phyloP scores from a whole-genome alignment of 2,113 vertebrate species.

The Ochotona princeps region DNA sequence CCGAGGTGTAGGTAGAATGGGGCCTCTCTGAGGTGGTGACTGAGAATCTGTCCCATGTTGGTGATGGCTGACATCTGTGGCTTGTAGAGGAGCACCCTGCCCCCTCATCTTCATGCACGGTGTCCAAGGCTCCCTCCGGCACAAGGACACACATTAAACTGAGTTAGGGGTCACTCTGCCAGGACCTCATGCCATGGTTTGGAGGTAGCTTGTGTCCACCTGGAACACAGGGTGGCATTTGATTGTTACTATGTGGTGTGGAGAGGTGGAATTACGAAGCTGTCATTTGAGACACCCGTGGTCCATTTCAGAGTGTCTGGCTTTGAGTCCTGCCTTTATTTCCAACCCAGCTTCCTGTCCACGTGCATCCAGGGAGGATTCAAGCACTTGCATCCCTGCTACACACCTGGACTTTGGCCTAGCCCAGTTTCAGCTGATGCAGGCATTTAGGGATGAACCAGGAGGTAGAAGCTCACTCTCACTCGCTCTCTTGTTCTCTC shows the following conservation, averaged over 20 bases:
- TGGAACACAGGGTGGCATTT: background rate
- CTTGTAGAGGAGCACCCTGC: background rate
- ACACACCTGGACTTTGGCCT: too few species aligned
- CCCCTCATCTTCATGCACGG: background rate
- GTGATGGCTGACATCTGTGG: background rate
- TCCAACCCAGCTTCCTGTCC: too few species aligned
- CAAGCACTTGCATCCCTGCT: too few species aligned
- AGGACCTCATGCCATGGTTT: background rate
- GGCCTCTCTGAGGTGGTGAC: too few species aligned
- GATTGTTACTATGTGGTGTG: background rate
- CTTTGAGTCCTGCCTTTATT: too few species aligned
- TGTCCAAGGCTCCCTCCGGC: background rate
- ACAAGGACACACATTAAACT: background rate
- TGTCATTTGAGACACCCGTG: too few species aligned
- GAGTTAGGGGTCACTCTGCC: background rate
- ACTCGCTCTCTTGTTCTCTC: too few species aligned
- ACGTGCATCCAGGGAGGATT: too few species aligned
- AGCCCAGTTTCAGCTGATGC: too few species aligned
- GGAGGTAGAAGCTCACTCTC: too few species aligned
- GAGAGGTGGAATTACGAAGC: background rate
- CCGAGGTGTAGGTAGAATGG: accelerated
- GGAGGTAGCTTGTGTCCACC: background rate
- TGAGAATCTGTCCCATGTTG: background rate
- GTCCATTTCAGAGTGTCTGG: too few species aligned
- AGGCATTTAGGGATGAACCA: too few species aligned